Percentiles rank a stretch among this genome's conserved stretches.
phyloP scores from a whole-genome alignment of 2,888 invertebrate genomes.

The Megamerina dolium region DNA sequence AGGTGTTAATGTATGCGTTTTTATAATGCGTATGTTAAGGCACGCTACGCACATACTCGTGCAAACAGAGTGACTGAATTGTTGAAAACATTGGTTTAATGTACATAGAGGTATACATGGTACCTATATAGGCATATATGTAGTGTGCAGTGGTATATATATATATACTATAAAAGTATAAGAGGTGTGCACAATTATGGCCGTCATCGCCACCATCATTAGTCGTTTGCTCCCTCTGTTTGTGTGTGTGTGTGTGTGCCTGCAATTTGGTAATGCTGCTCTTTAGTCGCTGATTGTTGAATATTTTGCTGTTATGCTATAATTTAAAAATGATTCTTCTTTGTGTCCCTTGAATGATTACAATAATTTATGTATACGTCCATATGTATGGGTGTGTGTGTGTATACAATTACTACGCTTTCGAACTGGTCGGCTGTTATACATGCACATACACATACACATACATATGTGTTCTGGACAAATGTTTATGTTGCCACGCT shows the following conservation, averaged over 20 bases:
- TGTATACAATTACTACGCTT: constrained; percentile 7
- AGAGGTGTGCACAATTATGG: constrained; percentile 33
- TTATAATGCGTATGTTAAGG: constrained; percentile 13
- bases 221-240: constrained; percentile 14
- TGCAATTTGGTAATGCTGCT: constrained; percentile 15
- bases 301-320: constrained; percentile 40
- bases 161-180: too few species aligned
- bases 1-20: constrained; percentile 44
- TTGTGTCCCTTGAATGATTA: constrained; percentile 26
- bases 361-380: background rate
- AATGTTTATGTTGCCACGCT: constrained; percentile 11
- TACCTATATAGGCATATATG: too few species aligned
- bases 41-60: too few species aligned
- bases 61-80: too few species aligned
- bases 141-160: too few species aligned
- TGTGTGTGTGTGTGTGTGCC: background rate
- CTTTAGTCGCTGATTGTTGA: constrained; percentile 45
- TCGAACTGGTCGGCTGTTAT: too few species aligned
- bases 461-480: too few species aligned
- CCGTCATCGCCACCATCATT: constrained; percentile 20
- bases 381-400: background rate
- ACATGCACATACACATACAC: too few species aligned
- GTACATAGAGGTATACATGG: too few species aligned
- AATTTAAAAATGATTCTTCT: constrained; percentile 36
- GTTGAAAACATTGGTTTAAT: too few species aligned